Conservation (phyloP, 1,140 invertebrate genomes). For the Cecropterus lyciades region DNA sequence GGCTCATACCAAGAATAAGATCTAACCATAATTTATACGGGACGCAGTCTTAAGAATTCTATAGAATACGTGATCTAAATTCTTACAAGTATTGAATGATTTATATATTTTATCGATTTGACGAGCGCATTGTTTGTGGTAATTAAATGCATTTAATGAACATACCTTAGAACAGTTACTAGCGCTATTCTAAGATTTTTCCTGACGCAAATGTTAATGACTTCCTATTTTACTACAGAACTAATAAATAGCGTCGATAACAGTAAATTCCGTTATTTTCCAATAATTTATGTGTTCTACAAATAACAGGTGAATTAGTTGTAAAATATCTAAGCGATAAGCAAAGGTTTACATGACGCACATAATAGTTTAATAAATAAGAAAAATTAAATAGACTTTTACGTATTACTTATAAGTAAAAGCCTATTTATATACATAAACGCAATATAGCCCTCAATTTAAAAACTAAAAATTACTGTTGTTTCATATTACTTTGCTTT, state of each 20-base stretch:
- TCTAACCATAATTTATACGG: not conserved
- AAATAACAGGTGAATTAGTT: not conserved
- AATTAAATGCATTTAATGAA: conserved; percentile 18
- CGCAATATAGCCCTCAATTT: too few species aligned
- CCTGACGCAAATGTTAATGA: conserved; percentile 20
- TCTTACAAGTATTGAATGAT: not conserved
- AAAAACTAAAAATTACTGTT: too few species aligned
- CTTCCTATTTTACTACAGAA: conserved; percentile 1
- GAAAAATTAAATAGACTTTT: too few species aligned
- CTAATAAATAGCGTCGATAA: not conserved
- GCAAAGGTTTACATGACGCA: not conserved
- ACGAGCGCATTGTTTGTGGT: not conserved
- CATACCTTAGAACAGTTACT: not conserved
- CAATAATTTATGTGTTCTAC: conserved; percentile 18
- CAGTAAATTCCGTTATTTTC: conserved; percentile 1
- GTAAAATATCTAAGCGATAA: not conserved
- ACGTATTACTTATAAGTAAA: too few species aligned
- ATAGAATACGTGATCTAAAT: not conserved
- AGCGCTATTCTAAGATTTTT: conserved; percentile 10
- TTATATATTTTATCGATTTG: not conserved
- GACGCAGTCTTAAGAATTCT: not conserved
- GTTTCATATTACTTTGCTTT: too few species aligned
- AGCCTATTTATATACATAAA: too few species aligned
- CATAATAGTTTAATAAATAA: too few species aligned
- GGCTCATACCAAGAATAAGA: not conserved